These are phyloP conservation scores for Atherinomorus stipes DNA, from an alignment of 2,113 vertebrate species.

Conservation along the genomic window DNA sequence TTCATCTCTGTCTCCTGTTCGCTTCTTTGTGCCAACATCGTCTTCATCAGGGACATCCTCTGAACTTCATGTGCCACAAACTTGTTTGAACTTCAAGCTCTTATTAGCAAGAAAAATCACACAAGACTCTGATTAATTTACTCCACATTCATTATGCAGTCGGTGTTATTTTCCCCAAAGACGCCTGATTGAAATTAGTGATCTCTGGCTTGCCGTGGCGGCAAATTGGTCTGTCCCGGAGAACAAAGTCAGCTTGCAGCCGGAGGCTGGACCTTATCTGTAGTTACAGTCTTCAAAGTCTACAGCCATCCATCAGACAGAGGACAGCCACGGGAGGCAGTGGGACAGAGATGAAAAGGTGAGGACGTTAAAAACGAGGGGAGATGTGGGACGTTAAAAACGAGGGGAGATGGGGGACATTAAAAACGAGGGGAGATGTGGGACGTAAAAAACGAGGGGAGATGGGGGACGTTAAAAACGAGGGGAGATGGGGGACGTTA, in stretches of 20 bases:
- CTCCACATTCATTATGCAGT: neutral
- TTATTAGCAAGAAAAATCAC: neutral
- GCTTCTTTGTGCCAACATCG: neutral
- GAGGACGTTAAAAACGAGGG: too few species aligned
- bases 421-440: too few species aligned
- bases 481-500: too few species aligned
- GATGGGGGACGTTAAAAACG: too few species aligned
- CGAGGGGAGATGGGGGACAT: too few species aligned
- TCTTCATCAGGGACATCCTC: neutral
- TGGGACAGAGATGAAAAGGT: conserved; percentile 30
- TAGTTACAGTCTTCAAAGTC: conserved; percentile 26
- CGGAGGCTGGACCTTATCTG: conserved; percentile 37
- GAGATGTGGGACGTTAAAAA: too few species aligned
- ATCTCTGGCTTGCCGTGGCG: conserved; percentile 42
- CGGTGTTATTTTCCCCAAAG: conserved; percentile 11
- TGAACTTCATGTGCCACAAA: neutral
- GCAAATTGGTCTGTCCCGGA: conserved; percentile 17
- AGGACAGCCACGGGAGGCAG: neutral
- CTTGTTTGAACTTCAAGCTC: neutral
- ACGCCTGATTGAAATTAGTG: conserved; percentile 26
- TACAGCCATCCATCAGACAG: conserved; percentile 35
- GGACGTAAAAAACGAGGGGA: too few species aligned
- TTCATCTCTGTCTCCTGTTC: too few species aligned
- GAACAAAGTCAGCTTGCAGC: conserved; percentile 10
- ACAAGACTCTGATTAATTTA: neutral